Evolutionary conservation across 2,888 invertebrate genomes (phyloP), one percentile per base, ranked within the genome.

Genomic region (Scrobipalpa atriplicella): DNA sequence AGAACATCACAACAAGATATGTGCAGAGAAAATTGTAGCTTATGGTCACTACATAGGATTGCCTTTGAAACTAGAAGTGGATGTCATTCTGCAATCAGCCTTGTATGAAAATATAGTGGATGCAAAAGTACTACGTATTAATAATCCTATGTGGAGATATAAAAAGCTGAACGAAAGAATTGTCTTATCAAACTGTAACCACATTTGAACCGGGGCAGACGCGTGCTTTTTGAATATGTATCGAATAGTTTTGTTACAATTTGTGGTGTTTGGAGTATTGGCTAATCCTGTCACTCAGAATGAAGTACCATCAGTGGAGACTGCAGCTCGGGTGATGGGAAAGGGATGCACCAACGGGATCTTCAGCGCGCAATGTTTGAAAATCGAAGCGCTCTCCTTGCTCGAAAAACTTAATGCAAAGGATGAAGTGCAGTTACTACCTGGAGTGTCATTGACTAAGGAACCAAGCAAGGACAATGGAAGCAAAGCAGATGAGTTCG

Each of bases 401-500:
- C 77, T 92, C 5, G 92, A 92, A 60, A 91, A 88, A 58, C 76
- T 92, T 0, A 90, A 81, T 70, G 78, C 85, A 0, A 92, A 89
- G 70, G 90, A 92, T 3, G 92, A 92, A 72, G 71, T 92, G 1
- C 79, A 80, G 13, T 75, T 90, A 0, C 70, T 89, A 1, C 92
- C 90, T 16, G 92, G 90, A 68, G 93, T 97, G 0, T 95, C 95
- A 73, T 93, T 97, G 21, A 94, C 96, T 51, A 95, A 95, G 70
- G 96, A 96, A 79, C 84, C 88, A 29, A 74, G 67, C 1, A 79
- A 80, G 10, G 89, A 87, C 64, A 92, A 90, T 68, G 94, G 93
- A 16, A 92, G 94, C 38, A 94, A 95, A 62, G 93, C 95, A 1
- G 96, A 96, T 71, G 94, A 96, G 54, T 95, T 96, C 71, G 95